A percentile compares a stretch with the other conserved stretches of the same genome.
phyloP scores from a whole-genome alignment of 2,113 vertebrate species.

The Nothocercus julius region DNA sequence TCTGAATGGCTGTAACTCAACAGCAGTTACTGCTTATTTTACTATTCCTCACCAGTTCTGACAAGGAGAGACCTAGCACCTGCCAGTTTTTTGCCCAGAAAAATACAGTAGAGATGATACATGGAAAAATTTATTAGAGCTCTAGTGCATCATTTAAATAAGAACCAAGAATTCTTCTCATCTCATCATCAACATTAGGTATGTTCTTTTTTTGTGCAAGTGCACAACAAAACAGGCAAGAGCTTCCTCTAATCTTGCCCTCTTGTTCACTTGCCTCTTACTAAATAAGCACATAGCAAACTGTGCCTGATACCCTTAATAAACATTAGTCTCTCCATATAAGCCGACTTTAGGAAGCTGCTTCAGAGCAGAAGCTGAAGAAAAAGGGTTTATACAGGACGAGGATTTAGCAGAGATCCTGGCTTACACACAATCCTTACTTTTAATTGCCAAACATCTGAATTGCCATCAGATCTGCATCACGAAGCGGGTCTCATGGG shows the following conservation, averaged over 20 bases:
- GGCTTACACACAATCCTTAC: not conserved
- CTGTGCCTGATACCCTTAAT: not conserved
- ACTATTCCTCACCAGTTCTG: not conserved
- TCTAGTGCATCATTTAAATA: not conserved
- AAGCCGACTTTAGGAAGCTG: not conserved
- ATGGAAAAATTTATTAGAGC: not conserved
- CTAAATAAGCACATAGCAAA: not conserved
- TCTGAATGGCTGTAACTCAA: fast-evolving
- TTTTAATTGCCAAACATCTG: not conserved
- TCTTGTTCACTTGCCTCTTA: not conserved
- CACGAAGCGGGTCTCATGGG: not conserved
- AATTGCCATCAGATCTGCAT: not conserved
- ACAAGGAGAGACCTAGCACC: not conserved
- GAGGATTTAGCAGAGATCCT: not conserved
- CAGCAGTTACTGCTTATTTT: not conserved
- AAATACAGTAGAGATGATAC: not conserved
- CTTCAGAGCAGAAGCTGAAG: not conserved
- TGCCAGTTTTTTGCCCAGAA: not conserved
- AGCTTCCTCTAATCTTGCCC: not conserved
- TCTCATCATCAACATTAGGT: fast-evolving
- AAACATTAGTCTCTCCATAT: not conserved
- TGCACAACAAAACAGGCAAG: not conserved
- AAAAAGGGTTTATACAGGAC: not conserved
- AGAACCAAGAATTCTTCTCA: not conserved
- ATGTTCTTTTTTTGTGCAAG: not conserved